Conservation (phyloP, 30 jellyfish, hydroid and myxozoan species). For the Chrysaora quinquecirrha region DNA sequence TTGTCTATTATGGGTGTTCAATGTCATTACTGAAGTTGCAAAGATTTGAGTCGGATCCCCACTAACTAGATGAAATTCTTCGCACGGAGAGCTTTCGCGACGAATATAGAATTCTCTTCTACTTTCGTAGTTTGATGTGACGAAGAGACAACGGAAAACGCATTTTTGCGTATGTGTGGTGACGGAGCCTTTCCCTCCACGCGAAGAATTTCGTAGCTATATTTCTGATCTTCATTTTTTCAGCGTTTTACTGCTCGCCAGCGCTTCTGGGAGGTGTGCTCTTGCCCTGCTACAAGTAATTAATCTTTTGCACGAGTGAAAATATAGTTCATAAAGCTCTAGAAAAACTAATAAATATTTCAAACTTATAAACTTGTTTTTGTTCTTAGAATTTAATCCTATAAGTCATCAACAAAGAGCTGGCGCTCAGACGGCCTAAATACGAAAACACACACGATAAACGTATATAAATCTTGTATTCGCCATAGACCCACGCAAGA, state of each 20-base stretch:
- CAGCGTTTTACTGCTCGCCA: not conserved
- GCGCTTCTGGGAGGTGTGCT: not conserved
- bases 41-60: too few species aligned
- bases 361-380: conserved; percentile 5
- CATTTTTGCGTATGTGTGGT: too few species aligned
- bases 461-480: conserved; percentile 21
- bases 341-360: conserved; percentile 5
- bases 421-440: conserved; percentile 19
- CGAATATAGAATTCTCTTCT: too few species aligned
- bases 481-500: conserved; percentile 27
- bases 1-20: too few species aligned
- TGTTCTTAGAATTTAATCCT: conserved; percentile 5
- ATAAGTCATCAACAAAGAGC: conserved; percentile 39
- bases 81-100: too few species aligned
- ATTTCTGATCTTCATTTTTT: too few species aligned
- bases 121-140: too few species aligned
- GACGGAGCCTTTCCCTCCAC: too few species aligned
- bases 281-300: not conserved
- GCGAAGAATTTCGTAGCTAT: too few species aligned
- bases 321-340: not conserved
- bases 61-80: too few species aligned
- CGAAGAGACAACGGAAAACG: too few species aligned
- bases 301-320: not conserved
- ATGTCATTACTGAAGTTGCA: too few species aligned
- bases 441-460: conserved; percentile 40